Evolutionary conservation across 2,797 vertebrate species (phyloP), one percentile per base, ranked within the genome.

Genomic region (Falco cherrug): DNA sequence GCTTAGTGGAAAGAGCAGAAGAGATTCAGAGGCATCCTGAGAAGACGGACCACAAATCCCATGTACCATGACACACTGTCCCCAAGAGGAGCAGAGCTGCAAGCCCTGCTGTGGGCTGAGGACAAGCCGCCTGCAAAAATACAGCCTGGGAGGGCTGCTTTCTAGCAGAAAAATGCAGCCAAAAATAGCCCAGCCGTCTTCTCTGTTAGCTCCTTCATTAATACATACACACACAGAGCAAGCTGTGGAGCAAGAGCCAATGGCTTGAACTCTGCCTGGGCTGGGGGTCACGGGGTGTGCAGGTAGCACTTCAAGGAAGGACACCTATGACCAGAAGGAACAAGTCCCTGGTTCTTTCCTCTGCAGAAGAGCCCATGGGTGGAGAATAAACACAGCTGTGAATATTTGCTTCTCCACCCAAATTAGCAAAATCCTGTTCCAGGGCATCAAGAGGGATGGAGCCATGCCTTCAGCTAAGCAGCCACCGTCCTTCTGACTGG

Each of bases 311-410:
- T 61, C 0, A 1, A 64, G 73, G 80, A 68, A 81, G 53, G 47
- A 21, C 5, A 1, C 25, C 22, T 25, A 45, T 43, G 45, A 28
- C 88, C 2, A 0, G 41, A 33, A 81, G 67, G 79, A 60, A 71
- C 37, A 75, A 80, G 51, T 60, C 61, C 45, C 51, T 68, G 48
- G 41, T 78, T 65, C 56, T 86, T 84, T 77, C 61, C 35, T 53
- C 45, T 51, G 59, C 57, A 85, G 74, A 48, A 29, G 22, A 86
- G 15, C 39, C 64, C 77, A 74, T 0, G 16, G 61, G 19, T 3
- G 13, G 60, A 61, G 69, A 75, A 87, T 71, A 95, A 94, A 95
- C 86, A 93, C 65, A 90, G 86, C 65, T 94, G 89, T 41, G 47
- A 63, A 33, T 60, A 84, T 88, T 84, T 97, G 73, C 29, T 85